Base-by-base conservation (phyloP, 2,888 invertebrate species). In the Lycophotia porphyrea region DNA sequence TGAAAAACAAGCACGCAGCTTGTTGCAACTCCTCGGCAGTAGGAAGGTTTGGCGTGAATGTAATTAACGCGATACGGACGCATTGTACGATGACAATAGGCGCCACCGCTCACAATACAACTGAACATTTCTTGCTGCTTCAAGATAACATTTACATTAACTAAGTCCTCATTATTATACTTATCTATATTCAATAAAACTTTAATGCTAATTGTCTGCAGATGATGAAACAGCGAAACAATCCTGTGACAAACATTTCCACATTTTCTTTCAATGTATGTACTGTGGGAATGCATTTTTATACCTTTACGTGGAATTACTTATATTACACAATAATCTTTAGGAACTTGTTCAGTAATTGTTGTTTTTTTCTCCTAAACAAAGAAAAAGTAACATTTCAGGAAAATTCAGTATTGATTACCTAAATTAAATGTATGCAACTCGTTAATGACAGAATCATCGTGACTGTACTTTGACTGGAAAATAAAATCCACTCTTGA, bases 51-150 rank as follows among this genome's bases (percentile, higher is more conserved):
- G 67, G 76, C 78, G 87, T 89, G 91, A 92, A 92, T 93, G 91
- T 91, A 95, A 95, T 95, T 95, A 94, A 92, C 91, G 87, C 88
- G 87, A 92, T 93, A 94, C 89, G 90, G 88, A 88, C 88, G 85
- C 86, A 90, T 89, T 89, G 87, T 88, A 71, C 63, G 66, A 76
- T 64, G 80, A 87, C 86, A 88, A 88, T 87, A 72, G 84, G 70
- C 78, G 78, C 84, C 74, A 76, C 64, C 80, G 65, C 70, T 86
- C 79, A 78, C 83, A 87, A 80, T 85, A 74, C 61, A 64, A 67
- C 68, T 64, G 79, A 80, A 82, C 60, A 71, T 79, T 88, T 88
- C 87, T 88, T 88, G 82, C 81, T 58, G 49, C 66, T 42, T 66
- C 63, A 65, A 81, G 88, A 88, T 88, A 88, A 85, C 80, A 80